A percentile compares a stretch with the other conserved stretches of the same genome.
These are phyloP conservation scores for Ischnura elegans DNA, from an alignment of 2,888 invertebrate species.

Conservation along the genomic window DNA sequence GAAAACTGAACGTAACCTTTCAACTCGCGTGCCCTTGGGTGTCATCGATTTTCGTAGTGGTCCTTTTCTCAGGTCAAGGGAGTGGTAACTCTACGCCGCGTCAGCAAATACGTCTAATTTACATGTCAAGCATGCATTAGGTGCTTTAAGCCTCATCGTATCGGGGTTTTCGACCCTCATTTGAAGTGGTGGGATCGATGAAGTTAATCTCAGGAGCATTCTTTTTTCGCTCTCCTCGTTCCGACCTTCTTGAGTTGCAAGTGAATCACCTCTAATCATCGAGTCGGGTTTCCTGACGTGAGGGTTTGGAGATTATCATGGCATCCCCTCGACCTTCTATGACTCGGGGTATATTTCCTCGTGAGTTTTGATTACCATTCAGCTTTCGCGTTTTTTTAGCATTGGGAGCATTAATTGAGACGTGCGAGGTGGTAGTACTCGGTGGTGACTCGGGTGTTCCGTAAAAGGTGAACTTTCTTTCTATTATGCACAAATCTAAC, in stretches of 20 bases:
- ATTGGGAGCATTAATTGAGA: too few species aligned
- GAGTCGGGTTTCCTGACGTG: neutral
- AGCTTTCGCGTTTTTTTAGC: too few species aligned
- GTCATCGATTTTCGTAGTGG: neutral
- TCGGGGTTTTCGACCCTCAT: neutral
- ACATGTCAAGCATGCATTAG: neutral
- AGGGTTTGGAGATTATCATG: too few species aligned
- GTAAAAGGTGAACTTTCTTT: too few species aligned
- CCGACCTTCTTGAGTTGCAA: neutral
- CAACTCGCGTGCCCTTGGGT: slow-evolving; percentile 6
- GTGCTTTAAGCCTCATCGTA: neutral
- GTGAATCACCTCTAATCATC: neutral
- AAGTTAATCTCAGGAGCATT: neutral
- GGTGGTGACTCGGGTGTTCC: too few species aligned
- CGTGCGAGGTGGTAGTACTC: too few species aligned
- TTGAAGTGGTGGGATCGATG: neutral
- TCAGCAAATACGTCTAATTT: neutral
- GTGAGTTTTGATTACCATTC: too few species aligned
- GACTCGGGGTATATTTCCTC: too few species aligned
- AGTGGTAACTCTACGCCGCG: neutral
- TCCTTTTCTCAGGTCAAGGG: neutral
- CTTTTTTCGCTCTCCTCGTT: neutral
- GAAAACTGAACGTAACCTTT: neutral
- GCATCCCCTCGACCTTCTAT: too few species aligned
- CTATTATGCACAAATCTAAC: too few species aligned